phyloP scores from a whole-genome alignment of 2,113 vertebrate genomes.

The Nesoenas mayeri region DNA sequence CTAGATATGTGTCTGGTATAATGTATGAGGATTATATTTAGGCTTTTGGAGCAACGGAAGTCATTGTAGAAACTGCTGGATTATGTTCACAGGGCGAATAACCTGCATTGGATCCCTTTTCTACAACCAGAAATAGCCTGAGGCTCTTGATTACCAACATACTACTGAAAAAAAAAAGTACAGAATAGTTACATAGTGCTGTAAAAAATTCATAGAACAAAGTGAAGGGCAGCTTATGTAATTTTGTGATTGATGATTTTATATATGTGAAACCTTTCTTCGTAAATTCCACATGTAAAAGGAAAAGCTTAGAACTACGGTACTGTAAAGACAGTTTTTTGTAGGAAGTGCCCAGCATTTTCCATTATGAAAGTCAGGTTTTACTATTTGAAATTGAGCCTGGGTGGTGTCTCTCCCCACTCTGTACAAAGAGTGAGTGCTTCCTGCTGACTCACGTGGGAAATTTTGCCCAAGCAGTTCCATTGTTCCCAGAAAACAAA shows the following conservation, averaged over 20 bases:
- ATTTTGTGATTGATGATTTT: not conserved
- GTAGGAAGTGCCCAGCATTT: not conserved
- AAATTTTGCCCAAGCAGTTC: not conserved
- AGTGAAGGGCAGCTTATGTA: not conserved
- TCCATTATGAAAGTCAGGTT: not conserved
- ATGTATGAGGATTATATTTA: not conserved
- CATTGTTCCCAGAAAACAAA: not conserved
- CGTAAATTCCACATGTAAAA: not conserved
- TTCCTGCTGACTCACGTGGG: not conserved
- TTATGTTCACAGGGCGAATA: not conserved
- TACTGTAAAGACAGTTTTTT: not conserved
- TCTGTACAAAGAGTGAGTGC: not conserved
- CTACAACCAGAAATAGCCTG: not conserved
- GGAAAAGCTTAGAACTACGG: not conserved
- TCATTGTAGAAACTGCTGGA: not conserved
- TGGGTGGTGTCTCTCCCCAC: not conserved
- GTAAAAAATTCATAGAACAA: not conserved
- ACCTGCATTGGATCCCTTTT: not conserved
- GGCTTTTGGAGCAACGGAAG: not conserved
- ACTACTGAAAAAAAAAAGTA: not conserved
- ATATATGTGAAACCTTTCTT: not conserved
- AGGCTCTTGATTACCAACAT: not conserved
- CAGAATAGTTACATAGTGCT: not conserved
- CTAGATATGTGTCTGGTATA: not conserved
- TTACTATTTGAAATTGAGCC: not conserved